phyloP scores from a whole-genome alignment of 2,888 invertebrate genomes.

The Polydrusus cervinus region DNA sequence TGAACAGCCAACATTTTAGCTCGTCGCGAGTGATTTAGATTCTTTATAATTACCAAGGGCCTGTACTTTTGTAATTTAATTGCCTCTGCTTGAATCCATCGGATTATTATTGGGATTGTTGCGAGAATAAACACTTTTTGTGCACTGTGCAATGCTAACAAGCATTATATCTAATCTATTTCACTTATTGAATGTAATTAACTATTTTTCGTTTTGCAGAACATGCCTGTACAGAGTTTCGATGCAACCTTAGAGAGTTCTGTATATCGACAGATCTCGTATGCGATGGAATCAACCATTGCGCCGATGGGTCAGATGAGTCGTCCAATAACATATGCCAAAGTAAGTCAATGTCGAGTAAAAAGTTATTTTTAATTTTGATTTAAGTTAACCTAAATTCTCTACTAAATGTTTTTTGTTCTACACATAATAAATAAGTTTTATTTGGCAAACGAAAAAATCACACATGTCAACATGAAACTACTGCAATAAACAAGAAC shows the following conservation, averaged over 20 bases:
- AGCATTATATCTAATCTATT: too few species aligned
- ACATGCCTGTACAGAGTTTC: conserved; percentile 91
- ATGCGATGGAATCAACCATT: conserved; percentile 95
- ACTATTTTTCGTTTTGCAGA: conserved; percentile 74
- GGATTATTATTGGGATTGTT: background rate
- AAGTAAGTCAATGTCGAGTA: conserved; percentile 77
- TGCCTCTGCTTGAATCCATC: conserved; percentile 5
- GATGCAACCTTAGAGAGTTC: conserved; percentile 90
- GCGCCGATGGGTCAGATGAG: conserved; percentile 95
- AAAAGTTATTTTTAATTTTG: too few species aligned
- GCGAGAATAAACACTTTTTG: too few species aligned
- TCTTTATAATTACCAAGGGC: conserved; percentile 57
- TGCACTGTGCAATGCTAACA: too few species aligned
- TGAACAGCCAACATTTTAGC: conserved; percentile 51
- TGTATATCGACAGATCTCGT: conserved; percentile 93
- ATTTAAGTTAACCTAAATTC: too few species aligned
- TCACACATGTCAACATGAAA: too few species aligned
- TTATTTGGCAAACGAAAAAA: too few species aligned
- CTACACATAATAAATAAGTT: too few species aligned
- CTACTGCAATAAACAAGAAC: too few species aligned
- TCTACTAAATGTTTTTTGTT: too few species aligned
- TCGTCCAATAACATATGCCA: conserved; percentile 88
- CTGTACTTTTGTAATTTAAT: conserved; percentile 44
- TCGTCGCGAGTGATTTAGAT: conserved; percentile 57
- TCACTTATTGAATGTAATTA: too few species aligned